These are phyloP conservation scores for Rallus crepitans DNA, from an alignment of 2,797 vertebrate genomes.

Conservation along the genomic window DNA sequence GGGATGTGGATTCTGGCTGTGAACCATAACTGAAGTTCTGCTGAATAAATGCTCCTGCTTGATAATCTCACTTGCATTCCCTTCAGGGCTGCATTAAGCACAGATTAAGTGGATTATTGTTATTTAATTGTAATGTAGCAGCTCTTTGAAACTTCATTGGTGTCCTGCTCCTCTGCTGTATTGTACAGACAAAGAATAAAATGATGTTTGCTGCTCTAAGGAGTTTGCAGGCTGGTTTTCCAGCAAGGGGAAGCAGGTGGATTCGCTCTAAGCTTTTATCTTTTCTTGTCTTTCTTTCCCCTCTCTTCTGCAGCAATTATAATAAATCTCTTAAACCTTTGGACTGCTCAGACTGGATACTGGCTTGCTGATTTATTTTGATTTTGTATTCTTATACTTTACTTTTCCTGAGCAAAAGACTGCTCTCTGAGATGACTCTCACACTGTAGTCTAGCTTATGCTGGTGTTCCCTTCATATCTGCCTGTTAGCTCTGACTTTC, in stretches of 20 bases:
- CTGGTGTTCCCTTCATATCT: neutral
- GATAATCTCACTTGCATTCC: constrained; percentile 28
- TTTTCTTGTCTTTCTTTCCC: neutral
- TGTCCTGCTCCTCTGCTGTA: constrained; percentile 15
- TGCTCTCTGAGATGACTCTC: neutral
- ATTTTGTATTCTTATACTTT: neutral
- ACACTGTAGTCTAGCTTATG: neutral
- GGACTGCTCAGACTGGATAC: neutral
- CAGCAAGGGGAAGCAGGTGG: neutral
- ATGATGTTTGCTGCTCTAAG: neutral
- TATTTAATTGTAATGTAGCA: constrained; percentile 45
- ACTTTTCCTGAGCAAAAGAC: neutral
- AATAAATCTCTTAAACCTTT: constrained; percentile 11
- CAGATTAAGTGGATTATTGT: constrained; percentile 55
- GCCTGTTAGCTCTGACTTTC: neutral
- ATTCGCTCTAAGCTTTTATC: neutral
- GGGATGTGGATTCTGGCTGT: neutral
- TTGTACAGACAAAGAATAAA: constrained; percentile 56
- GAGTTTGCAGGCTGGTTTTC: neutral
- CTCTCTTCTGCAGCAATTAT: neutral
- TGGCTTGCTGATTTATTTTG: neutral
- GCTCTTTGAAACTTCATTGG: neutral
- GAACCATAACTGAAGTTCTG: neutral
- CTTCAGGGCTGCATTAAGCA: constrained; percentile 39
- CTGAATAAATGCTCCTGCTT: neutral